Evolutionary conservation across 2,113 vertebrate genomes (phyloP), one percentile per base, ranked within the genome.

Genomic region (Burhinus oedicnemus): DNA sequence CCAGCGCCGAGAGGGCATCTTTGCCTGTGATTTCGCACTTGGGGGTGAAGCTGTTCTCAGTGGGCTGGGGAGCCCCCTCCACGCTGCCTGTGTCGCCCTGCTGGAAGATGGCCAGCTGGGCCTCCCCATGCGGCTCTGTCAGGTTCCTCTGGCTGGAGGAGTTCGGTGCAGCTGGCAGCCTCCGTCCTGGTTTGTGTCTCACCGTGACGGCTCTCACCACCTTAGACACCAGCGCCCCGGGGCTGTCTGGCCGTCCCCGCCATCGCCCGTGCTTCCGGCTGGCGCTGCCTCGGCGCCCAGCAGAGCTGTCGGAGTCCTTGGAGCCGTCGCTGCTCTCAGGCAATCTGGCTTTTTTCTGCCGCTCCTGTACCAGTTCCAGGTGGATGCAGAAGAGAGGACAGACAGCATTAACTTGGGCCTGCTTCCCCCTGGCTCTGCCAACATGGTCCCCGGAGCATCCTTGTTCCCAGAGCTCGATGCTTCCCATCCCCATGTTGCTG

Each of bases 11-110:
- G 68, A 99, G 97, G 3, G 99, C 99, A 0, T 99, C 99, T 86
- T 99, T 99, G 95, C 99, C 99, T 1, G 97, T 88, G 80, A 99
- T 99, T 80, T 99, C 99, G 2, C 99, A 99, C 95, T 99, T 99
- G 8, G 99, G 99, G 61, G 98, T 98, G 98, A 99, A 99, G 97
- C 98, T 97, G 32, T 98, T 99, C 97, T 98, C 99, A 0, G 99
- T 98, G 80, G 98, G 98, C 94, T 99, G 99, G 13, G 99, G 99
- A 5, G 98, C 99, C 1, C 99, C 99, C 78, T 99, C 99, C 96
- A 99, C 99, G 0, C 99, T 99, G 89, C 99, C 99, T 0, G 99
- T 99, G 96, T 99, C 99, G 3, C 99, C 99, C 5, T 99, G 99
- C 25, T 98, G 97, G n/a, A 97, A 98, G 9, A 97, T 38, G 1